Base-by-base conservation (phyloP, 2,113 vertebrate species). In the Solea senegalensis region DNA sequence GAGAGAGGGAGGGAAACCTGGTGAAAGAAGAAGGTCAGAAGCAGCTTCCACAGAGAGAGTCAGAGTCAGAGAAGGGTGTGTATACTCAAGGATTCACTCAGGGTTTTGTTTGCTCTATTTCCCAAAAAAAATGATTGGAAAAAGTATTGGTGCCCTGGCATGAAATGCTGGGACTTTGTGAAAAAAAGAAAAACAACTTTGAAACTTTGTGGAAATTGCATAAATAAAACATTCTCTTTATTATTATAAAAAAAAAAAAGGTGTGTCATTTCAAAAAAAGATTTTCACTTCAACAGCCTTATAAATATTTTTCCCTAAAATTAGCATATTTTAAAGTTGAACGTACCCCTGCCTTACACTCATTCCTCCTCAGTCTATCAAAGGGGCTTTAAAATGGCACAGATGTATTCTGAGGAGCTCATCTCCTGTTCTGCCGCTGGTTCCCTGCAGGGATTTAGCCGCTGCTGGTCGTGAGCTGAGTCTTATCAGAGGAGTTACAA, bases 401-500 rank as follows among this genome's bases (percentile, higher is more conserved):
- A 49, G 58, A 72, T 80, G 46, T 51, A 73, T 79, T 71, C 3
- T 15, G 26, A 75, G 50, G 16, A 68, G 73, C 78, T 89, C 60
- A 81, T 78, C 69, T 81, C 57, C 57, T 54, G 79, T 40, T 74
- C 50, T 53, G 28, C 59, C 7, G 59, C 69, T 26, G 68, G 55
- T 66, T 60, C 67, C 74, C 82, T 84, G 80, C 64, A 48, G 69
- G 82, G 90, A 89, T 90, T 90, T 86, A 86, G 46, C 67, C 67
- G 76, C 54, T 5, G 3, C 64, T 61, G 75, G 82, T 72, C 86
- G 88, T 91, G 89, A 90, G 82, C 86, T 16, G 88, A 85, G 89
- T 88, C 85, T 87, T 86, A 92, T 88, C 84, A 83, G 88, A 89
- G 81, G 90, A 90, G 85, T 89, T 91, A 91, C 79, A 89, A 92